phyloP scores from a whole-genome alignment of 2,888 invertebrate species.

The Sturmia bella region DNA sequence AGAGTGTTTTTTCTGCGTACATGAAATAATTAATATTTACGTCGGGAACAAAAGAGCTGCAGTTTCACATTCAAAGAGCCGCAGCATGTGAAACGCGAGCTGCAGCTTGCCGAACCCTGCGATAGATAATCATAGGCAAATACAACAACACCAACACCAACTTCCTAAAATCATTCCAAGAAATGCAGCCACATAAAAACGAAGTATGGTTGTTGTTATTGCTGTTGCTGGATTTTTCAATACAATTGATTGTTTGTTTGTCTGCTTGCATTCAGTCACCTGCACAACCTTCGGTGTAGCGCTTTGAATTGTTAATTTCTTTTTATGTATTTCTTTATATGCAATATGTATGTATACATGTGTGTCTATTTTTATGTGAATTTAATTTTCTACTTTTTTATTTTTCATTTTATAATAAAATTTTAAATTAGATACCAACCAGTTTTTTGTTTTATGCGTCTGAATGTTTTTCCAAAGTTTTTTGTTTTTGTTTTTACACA shows the following conservation, averaged over 20 bases:
- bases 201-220: conserved; percentile 8
- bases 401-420: conserved; percentile 16
- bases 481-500: no score
- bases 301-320: conserved; percentile 58
- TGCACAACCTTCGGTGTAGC: conserved; percentile 58
- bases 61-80: no score
- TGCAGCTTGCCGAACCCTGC: neutral
- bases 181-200: conserved; percentile 18
- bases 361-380: conserved; percentile 19
- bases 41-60: no score
- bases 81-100: no score
- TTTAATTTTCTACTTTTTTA: conserved; percentile 33
- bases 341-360: no score
- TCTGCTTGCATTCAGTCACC: conserved; percentile 51
- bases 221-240: conserved; percentile 23
- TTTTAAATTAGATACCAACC: conserved; percentile 46
- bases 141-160: conserved; percentile 5
- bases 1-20: no score
- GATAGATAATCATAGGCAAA: conserved; percentile 23
- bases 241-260: conserved; percentile 40
- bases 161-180: conserved; percentile 25
- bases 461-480: conserved; percentile 6
- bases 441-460: conserved; percentile 46
- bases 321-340: conserved; percentile 33
- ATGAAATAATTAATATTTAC: no score